phyloP scores from a whole-genome alignment of 2,113 vertebrate genomes.

The Laterallus jamaicensis region DNA sequence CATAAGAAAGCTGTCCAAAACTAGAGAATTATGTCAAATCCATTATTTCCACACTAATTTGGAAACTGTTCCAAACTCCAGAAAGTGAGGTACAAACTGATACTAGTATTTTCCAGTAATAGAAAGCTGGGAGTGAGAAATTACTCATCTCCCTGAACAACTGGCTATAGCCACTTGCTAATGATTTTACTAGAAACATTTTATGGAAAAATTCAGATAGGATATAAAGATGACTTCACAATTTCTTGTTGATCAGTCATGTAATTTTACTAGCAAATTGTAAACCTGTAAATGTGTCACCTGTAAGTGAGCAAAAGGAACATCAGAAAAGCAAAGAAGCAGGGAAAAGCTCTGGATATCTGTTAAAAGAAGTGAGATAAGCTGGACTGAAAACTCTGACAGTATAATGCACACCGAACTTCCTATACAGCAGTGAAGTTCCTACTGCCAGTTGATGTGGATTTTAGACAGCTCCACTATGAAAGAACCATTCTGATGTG shows the following conservation, averaged over 20 bases:
- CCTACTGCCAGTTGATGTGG: neutral
- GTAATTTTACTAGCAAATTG: neutral
- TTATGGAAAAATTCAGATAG: neutral
- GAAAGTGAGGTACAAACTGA: neutral
- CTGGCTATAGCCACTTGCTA: neutral
- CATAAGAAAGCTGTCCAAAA: neutral
- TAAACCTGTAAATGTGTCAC: neutral
- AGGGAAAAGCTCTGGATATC: neutral
- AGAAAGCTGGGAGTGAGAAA: neutral
- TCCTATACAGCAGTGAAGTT: neutral
- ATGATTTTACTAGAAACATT: neutral
- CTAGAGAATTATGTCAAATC: neutral
- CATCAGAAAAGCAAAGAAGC: neutral
- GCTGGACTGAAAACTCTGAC: neutral
- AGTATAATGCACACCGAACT: neutral
- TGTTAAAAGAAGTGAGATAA: neutral
- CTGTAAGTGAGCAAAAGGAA: neutral
- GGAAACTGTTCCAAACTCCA: neutral
- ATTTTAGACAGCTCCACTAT: neutral
- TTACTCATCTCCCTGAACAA: neutral
- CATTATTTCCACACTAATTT: neutral
- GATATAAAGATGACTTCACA: neutral
- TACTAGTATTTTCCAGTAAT: neutral
- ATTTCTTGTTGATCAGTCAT: neutral
- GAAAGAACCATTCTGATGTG: neutral